Evolutionary conservation across 2,797 vertebrate species (phyloP).

Genomic region (Prionace glauca): DNA sequence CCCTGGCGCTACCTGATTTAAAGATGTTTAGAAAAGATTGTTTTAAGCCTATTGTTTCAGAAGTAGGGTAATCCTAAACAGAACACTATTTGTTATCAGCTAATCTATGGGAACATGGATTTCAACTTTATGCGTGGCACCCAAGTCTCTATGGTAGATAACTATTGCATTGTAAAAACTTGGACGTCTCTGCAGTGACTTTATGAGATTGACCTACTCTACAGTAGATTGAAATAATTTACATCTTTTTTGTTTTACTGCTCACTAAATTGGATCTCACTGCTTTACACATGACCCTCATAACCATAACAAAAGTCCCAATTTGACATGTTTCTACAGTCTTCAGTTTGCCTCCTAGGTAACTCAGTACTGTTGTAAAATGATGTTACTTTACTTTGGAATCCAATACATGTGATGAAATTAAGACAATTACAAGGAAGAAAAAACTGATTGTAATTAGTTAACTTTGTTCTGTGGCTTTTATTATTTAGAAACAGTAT

Average conservation of each 20-base stretch:
- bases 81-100: neutral
- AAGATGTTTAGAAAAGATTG: neutral
- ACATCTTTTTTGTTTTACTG: neutral
- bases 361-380: neutral
- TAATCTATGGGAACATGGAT: neutral
- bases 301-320: constrained; percentile 10
- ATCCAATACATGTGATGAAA: neutral
- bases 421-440: neutral
- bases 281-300: neutral
- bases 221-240: neutral
- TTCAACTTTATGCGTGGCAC: neutral
- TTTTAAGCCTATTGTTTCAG: neutral
- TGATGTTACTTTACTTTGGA: neutral
- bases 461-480: neutral
- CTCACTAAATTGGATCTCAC: neutral
- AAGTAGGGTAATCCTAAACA: neutral
- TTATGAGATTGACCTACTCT: neutral
- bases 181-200: neutral
- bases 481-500: neutral
- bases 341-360: neutral
- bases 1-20: neutral
- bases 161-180: neutral
- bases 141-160: neutral
- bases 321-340: neutral
- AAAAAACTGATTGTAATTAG: neutral